These are phyloP conservation scores for Drosophila eohydei DNA, from an alignment of 2,888 invertebrate genomes.

Conservation along the genomic window DNA sequence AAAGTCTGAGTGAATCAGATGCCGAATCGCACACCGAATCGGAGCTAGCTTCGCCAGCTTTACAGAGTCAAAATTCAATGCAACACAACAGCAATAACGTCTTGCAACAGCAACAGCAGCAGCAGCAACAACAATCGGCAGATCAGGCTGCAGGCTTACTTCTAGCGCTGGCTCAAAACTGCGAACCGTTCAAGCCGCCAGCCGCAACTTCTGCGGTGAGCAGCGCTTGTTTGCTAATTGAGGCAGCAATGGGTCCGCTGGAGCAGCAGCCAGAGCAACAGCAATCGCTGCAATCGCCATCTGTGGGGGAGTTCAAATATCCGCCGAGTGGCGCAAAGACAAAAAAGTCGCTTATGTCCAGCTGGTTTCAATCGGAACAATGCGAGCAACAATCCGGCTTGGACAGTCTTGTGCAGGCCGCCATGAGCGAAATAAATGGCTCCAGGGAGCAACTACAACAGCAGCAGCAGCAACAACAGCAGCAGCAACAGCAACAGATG, in stretches of 20 bases:
- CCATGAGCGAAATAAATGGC: conserved; percentile 71
- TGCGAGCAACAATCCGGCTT: conserved; percentile 53
- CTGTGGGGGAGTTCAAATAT: conserved; percentile 90
- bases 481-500: conserved; percentile 46
- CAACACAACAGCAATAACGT: conserved; percentile 40
- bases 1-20: conserved; percentile 86
- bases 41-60: conserved; percentile 85
- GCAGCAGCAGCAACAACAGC: conserved; percentile 52
- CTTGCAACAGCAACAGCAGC: conserved; percentile 38
- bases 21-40: conserved; percentile 87
- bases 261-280: conserved; percentile 79
- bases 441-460: conserved; percentile 68
- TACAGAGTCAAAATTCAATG: conserved; percentile 86
- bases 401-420: conserved; percentile 69
- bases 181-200: conserved; percentile 54
- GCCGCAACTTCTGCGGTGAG: conserved; percentile 85
- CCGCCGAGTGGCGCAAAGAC: conserved; percentile 89
- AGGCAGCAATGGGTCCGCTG: conserved; percentile 93
- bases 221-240: conserved; percentile 92
- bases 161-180: conserved; percentile 86
- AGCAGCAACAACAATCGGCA: conserved; percentile 63
- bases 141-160: conserved; percentile 87
- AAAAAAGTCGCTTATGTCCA: conserved; percentile 95
- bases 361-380: conserved; percentile 91
- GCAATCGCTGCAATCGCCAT: conserved; percentile 30